phyloP scores from a whole-genome alignment of 2,888 invertebrate genomes.

The Spodoptera exigua region DNA sequence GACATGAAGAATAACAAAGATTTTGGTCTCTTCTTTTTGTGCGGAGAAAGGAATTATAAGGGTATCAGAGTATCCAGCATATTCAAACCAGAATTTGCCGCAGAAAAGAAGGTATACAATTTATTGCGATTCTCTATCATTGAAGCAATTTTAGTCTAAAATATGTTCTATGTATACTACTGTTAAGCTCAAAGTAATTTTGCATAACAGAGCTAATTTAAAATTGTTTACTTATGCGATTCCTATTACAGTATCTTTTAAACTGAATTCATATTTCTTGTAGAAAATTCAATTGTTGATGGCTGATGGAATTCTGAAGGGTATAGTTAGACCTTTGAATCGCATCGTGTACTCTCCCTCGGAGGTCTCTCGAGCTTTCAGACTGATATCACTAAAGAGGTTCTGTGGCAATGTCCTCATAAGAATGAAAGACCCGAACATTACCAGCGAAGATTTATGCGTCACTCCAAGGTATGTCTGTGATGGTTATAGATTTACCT shows the following conservation, averaged over 20 bases:
- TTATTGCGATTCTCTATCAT: background rate
- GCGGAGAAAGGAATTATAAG: conserved; percentile 44
- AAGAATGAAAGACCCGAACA: conserved; percentile 60
- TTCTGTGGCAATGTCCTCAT: conserved; percentile 82
- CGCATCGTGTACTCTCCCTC: conserved; percentile 90
- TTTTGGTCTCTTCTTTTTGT: conserved; percentile 62
- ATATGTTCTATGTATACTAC: no score
- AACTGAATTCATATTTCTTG: conserved; percentile 46
- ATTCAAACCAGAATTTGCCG: conserved; percentile 60
- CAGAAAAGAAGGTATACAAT: conserved; percentile 62
- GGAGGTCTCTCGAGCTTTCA: conserved; percentile 92
- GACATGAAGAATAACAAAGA: conserved; percentile 62
- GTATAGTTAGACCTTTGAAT: conserved; percentile 91
- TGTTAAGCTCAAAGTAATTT: no score
- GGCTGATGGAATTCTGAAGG: conserved; percentile 90
- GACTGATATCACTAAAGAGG: conserved; percentile 90
- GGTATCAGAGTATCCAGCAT: conserved; percentile 55
- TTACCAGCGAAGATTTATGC: conserved; percentile 46
- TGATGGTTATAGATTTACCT: no score
- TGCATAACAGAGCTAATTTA: no score
- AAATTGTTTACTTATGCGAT: no score
- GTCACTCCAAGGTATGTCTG: conserved; percentile 64
- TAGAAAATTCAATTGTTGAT: conserved; percentile 86
- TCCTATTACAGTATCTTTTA: no score
- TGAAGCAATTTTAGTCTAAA: no score